These are phyloP conservation scores for Nesoenas mayeri DNA, from an alignment of 2,113 vertebrate genomes.

Conservation along the genomic window DNA sequence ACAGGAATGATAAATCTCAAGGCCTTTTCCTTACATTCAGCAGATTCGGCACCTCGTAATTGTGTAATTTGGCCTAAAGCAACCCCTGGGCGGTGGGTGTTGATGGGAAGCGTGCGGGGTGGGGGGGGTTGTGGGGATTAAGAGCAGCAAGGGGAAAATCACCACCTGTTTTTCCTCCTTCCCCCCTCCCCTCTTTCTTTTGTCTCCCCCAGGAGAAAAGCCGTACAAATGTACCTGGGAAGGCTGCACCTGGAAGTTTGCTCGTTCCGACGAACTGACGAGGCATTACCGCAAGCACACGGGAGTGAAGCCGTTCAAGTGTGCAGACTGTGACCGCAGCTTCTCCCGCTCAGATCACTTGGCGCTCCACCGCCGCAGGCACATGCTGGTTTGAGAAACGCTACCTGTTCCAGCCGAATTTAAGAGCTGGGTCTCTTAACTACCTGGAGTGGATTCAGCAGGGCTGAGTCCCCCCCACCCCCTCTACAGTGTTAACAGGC, in stretches of 20 bases:
- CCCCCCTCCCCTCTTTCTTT: slow-evolving; percentile 10
- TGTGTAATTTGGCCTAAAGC: slow-evolving; percentile 19
- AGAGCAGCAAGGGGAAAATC: slow-evolving; percentile 29
- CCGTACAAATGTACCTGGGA: slow-evolving; percentile 99
- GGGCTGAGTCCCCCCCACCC: slow-evolving; percentile 80
- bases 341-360: slow-evolving; percentile 98
- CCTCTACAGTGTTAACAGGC: slow-evolving; percentile 75
- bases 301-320: slow-evolving; percentile 99
- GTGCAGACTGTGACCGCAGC: slow-evolving; percentile 98
- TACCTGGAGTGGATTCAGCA: slow-evolving; percentile 78
- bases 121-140: neutral
- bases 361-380: slow-evolving; percentile 96
- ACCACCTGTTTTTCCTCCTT: neutral
- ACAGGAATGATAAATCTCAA: slow-evolving; percentile 15
- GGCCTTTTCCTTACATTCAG: slow-evolving; percentile 21
- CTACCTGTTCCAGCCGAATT: slow-evolving; percentile 56
- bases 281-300: slow-evolving; percentile 99
- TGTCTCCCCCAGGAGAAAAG: slow-evolving; percentile 89
- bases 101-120: neutral
- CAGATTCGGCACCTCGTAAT: neutral
- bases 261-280: slow-evolving; percentile 97
- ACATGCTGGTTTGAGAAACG: slow-evolving; percentile 94
- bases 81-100: neutral
- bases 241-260: slow-evolving; percentile 99
- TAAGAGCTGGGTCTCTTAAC: slow-evolving; percentile 82